Conservation (phyloP, 53 echinoderm and acorn worm species). For the Patiria pectinifera region DNA sequence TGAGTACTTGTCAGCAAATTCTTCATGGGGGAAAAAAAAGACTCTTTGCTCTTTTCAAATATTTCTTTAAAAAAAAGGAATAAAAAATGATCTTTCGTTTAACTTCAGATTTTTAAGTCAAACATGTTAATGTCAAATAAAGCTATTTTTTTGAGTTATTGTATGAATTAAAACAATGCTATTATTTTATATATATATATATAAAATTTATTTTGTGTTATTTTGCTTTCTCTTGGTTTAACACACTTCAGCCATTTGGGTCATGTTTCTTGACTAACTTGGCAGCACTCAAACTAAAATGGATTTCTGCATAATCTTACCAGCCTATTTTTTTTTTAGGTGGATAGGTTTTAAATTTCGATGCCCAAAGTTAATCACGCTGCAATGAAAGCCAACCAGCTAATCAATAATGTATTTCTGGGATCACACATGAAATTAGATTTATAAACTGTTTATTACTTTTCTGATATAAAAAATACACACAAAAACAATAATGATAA, state of each 20-base stretch:
- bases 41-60: neutral
- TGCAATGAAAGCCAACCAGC: no score
- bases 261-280: neutral
- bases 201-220: neutral
- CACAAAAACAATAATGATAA: neutral
- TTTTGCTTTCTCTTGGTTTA: neutral
- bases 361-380: no score
- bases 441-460: neutral
- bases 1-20: neutral
- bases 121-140: constrained; percentile 44
- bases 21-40: neutral
- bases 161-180: constrained; percentile 65
- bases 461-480: neutral
- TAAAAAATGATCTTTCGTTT: constrained; percentile 50
- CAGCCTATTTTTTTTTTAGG: no score
- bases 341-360: no score
- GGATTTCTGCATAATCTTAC: no score
- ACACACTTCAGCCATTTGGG: neutral
- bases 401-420: neutral
- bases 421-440: neutral
- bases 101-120: constrained; percentile 40
- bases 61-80: neutral
- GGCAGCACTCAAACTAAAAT: no score
- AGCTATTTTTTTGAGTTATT: constrained; percentile 58
- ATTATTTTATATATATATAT: constrained; percentile 56